Evolutionary conservation across 2,888 invertebrate genomes (phyloP).

Genomic region (Mongoloraphidia duomilia): DNA sequence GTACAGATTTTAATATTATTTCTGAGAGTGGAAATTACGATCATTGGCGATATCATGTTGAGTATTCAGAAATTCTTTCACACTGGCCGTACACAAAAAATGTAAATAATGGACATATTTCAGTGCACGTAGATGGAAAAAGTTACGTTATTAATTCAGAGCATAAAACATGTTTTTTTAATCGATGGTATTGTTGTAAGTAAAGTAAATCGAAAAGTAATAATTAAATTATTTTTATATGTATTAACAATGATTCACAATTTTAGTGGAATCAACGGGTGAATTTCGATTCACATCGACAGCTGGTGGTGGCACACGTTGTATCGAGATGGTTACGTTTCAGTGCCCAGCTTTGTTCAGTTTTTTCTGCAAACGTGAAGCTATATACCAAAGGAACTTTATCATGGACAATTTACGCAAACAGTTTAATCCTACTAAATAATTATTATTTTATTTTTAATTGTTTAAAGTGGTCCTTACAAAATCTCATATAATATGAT

Average conservation of each 20-base stretch:
- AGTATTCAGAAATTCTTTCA: constrained; percentile 48
- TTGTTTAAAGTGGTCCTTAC: no score
- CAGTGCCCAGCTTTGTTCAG: constrained; percentile 47
- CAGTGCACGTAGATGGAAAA: constrained; percentile 34
- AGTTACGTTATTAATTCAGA: constrained; percentile 42
- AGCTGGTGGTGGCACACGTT: constrained; percentile 32
- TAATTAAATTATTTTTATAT: not conserved
- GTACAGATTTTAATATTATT: constrained; percentile 44
- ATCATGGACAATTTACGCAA: constrained; percentile 26
- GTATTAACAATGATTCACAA: constrained; percentile 24
- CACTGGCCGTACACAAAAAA: constrained; percentile 48
- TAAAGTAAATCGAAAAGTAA: constrained; percentile 13
- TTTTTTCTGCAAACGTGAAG: constrained; percentile 41
- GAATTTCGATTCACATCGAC: constrained; percentile 40
- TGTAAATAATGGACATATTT: constrained; percentile 40
- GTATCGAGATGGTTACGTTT: constrained; percentile 41
- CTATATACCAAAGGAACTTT: constrained; percentile 24
- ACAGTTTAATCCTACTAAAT: constrained; percentile 15
- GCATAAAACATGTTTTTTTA: constrained; percentile 48
- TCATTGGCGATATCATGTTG: constrained; percentile 53
- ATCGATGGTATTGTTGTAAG: constrained; percentile 44
- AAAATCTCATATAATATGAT: no score
- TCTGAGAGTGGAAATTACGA: constrained; percentile 49
- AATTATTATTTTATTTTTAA: no score
- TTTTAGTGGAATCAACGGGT: constrained; percentile 44